Percentiles rank a stretch among this genome's conserved stretches.
These are phyloP conservation scores for Semicossyphus pulcher DNA, from an alignment of 2,113 vertebrate species.

Conservation along the genomic window DNA sequence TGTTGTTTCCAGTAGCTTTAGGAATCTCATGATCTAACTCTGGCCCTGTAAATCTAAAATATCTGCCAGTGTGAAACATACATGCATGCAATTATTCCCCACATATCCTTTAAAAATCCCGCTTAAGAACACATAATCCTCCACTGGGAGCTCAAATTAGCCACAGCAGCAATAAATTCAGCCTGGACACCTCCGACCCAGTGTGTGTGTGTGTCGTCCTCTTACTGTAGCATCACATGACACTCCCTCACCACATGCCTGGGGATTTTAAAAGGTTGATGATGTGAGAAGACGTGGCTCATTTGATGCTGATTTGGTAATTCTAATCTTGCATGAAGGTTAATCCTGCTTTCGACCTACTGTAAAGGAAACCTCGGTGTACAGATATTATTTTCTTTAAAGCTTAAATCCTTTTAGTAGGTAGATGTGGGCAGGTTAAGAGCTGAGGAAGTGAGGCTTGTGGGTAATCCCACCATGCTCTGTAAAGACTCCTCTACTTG, in stretches of 20 bases:
- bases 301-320: slow-evolving; percentile 38
- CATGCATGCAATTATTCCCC: background rate
- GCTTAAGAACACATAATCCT: slow-evolving; percentile 36
- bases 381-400: background rate
- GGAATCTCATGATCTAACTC: no score
- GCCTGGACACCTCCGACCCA: background rate
- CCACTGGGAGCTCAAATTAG: slow-evolving; percentile 30
- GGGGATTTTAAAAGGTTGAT: slow-evolving; percentile 30
- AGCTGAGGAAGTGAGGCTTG: background rate
- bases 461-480: background rate
- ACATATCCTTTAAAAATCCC: slow-evolving; percentile 33
- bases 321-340: slow-evolving; percentile 15
- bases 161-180: slow-evolving; percentile 34
- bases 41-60: no score
- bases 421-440: background rate
- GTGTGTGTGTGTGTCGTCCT: background rate
- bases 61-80: slow-evolving; percentile 11
- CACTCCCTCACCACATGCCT: background rate
- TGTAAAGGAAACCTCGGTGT: background rate
- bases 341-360: slow-evolving; percentile 10
- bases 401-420: background rate
- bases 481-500: background rate
- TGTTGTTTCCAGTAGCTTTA: no score
- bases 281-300: slow-evolving; percentile 18
- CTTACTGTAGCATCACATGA: slow-evolving; percentile 2